Evolutionary conservation across 2,113 vertebrate species (phyloP).

Genomic region (Holacanthus passer): DNA sequence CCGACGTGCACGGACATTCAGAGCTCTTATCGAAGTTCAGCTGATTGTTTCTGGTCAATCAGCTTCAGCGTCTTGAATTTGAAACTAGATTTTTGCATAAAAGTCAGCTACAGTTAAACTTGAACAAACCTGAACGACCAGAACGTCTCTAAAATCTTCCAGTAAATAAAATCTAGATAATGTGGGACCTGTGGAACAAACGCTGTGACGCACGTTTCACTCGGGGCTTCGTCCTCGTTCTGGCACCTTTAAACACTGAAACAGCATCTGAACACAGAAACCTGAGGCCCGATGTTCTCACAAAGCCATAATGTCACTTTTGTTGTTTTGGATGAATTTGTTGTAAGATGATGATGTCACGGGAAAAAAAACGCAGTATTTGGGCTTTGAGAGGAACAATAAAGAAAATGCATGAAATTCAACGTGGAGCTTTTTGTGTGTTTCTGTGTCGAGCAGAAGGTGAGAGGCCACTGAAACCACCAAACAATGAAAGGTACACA

Average conservation of each 20-base stretch:
- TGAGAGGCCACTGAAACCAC: constrained; percentile 22
- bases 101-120: not conserved
- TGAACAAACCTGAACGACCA: not conserved
- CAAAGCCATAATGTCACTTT: constrained; percentile 61
- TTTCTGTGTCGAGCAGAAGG: not conserved
- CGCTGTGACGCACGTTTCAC: not conserved
- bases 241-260: constrained; percentile 55
- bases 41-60: not conserved
- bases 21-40: not conserved
- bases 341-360: constrained; percentile 42
- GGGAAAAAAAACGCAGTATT: not conserved
- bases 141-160: not conserved
- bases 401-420: constrained; percentile 56
- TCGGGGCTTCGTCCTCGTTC: not conserved
- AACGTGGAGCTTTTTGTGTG: not conserved
- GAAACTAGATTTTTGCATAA: not conserved
- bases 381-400: constrained; percentile 47
- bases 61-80: not conserved
- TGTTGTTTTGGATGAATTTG: constrained; percentile 28
- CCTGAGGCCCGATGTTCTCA: constrained; percentile 21
- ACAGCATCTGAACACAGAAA: constrained; percentile 13
- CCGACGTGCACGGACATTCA: not conserved
- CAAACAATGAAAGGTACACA: constrained; percentile 32
- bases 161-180: not conserved
- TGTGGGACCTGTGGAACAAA: not conserved